phyloP scores from a whole-genome alignment of 2,888 invertebrate species.

The Callinectes sapidus region DNA sequence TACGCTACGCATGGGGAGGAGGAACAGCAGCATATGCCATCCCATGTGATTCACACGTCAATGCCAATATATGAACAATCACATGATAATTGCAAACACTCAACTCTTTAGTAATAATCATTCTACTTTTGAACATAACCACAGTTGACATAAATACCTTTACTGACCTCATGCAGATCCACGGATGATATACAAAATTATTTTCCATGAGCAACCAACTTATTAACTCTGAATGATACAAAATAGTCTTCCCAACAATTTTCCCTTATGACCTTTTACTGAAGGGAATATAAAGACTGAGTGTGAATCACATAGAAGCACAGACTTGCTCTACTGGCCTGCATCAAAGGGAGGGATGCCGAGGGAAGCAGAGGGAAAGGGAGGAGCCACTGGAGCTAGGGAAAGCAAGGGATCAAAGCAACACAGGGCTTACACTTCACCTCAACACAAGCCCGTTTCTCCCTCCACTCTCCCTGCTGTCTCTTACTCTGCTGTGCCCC shows the following conservation, averaged over 20 bases:
- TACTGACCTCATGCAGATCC: not conserved
- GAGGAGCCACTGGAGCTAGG: not conserved
- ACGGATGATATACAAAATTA: not conserved
- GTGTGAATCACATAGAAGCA: not conserved
- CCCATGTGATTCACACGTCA: not conserved
- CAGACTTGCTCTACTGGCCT: constrained; percentile 10
- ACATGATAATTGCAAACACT: not conserved
- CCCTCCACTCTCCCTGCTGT: not conserved
- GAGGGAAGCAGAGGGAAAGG: not conserved
- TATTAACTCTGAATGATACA: not conserved
- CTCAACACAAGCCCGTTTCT: not conserved
- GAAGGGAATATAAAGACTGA: not conserved
- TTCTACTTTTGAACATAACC: not conserved
- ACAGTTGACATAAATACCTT: not conserved
- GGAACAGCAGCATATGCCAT: not conserved
- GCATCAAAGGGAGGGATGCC: not conserved
- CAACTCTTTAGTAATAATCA: not conserved
- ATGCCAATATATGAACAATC: not conserved
- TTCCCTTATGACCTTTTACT: not conserved
- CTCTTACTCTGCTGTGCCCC: not conserved
- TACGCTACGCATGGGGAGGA: constrained; percentile 16
- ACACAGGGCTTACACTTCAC: not conserved
- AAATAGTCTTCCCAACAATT: not conserved
- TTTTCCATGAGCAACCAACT: not conserved
- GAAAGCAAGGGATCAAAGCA: not conserved